These are phyloP conservation scores for Lepisosteus oculatus DNA, from an alignment of 2,113 vertebrate species.

Conservation along the genomic window DNA sequence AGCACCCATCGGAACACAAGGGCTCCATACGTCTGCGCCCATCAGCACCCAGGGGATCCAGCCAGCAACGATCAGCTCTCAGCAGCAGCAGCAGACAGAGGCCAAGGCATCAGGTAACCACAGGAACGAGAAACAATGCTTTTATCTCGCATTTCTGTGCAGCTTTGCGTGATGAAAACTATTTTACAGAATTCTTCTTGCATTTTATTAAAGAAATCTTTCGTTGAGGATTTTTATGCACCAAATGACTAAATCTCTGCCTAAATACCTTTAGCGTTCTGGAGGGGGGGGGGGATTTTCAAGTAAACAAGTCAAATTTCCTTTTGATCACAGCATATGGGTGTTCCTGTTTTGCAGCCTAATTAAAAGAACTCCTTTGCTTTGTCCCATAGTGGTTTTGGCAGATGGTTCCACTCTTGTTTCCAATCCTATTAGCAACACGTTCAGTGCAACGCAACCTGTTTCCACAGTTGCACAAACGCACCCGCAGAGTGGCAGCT, in stretches of 20 bases:
- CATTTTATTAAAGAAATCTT: too few species aligned
- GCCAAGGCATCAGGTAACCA: slow-evolving; percentile 81
- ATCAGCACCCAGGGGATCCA: slow-evolving; percentile 84
- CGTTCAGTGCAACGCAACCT: slow-evolving; percentile 80
- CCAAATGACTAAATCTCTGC: too few species aligned
- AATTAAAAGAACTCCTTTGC: slow-evolving; percentile 8
- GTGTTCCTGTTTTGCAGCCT: too few species aligned
- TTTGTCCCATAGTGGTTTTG: slow-evolving; percentile 72
- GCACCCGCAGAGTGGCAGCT: slow-evolving; percentile 79
- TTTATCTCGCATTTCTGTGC: neutral
- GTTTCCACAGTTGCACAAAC: slow-evolving; percentile 89
- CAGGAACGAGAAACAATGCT: neutral
- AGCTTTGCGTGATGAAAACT: neutral
- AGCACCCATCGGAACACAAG: slow-evolving; percentile 80
- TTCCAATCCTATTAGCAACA: slow-evolving; percentile 85
- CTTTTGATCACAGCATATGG: too few species aligned
- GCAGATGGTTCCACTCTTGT: slow-evolving; percentile 88
- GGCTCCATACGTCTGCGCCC: slow-evolving; percentile 79
- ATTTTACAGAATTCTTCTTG: too few species aligned
- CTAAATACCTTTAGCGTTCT: too few species aligned
- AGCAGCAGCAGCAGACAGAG: slow-evolving; percentile 75
- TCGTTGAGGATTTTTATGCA: too few species aligned
- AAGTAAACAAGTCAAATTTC: too few species aligned
- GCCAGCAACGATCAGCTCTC: slow-evolving; percentile 72
- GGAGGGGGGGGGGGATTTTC: too few species aligned